Base-by-base conservation (phyloP, 2,888 invertebrate species). In the Eupithecia centaureata region DNA sequence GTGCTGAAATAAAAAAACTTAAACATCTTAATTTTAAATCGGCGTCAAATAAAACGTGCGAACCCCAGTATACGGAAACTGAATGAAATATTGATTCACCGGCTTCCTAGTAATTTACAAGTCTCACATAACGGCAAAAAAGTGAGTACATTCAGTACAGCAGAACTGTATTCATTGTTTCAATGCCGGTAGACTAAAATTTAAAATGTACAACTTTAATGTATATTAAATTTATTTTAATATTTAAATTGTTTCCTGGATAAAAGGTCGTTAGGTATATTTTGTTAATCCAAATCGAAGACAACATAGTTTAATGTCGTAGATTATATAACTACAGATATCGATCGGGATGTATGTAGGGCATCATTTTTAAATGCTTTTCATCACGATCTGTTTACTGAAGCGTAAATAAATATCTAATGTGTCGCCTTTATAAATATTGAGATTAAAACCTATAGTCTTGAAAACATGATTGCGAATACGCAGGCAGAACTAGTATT, bases 1-100 rank as follows among this genome's bases (percentile, higher is more conserved):
- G n/a, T n/a, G n/a, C n/a, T n/a, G n/a, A n/a, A n/a, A n/a, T n/a
- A n/a, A n/a, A n/a, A n/a, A n/a, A n/a, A n/a, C n/a, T n/a, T n/a
- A n/a, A n/a, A n/a, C n/a, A n/a, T n/a, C n/a, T n/a, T n/a, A n/a
- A n/a, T n/a, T n/a, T n/a, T n/a, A n/a, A n/a, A 47, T n/a, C 22
- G 8, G 54, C 64, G 27, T 42, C 61, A 42, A 65, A 71, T 56
- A 66, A 61, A 72, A 71, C 47, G 59, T 64, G 63, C 57, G 59
- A 38, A 66, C 25, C 33, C 35, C 28, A 71, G 69, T 67, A 67
- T 63, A 65, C 65, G 65, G 67, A 69, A 74, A 72, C 56, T 67
- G 56, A 71, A 63, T 67, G 65, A 72, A 52, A 61, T 38, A 74
- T 47, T 59, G 59, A 70, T 65, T 68, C 61, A 67, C 59, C 54